phyloP scores from a whole-genome alignment of 2,113 vertebrate species.

The Rafetus swinhoei region DNA sequence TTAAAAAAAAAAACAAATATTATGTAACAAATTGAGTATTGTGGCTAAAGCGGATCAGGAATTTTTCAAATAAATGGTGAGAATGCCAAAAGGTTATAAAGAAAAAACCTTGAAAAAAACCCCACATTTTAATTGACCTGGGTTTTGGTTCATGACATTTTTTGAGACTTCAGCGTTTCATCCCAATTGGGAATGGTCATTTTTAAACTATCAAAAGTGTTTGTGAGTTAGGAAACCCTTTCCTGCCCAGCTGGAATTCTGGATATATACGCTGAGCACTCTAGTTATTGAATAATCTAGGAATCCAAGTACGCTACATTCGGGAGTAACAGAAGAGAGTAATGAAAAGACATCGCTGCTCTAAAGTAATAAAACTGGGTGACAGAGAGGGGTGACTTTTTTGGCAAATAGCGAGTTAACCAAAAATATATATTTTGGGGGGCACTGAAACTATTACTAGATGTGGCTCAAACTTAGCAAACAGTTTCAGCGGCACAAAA shows the following conservation, averaged over 20 bases:
- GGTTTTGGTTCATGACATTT: not conserved
- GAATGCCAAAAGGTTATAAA: not conserved
- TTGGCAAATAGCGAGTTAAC: not conserved
- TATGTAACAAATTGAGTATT: not conserved
- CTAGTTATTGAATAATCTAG: not conserved
- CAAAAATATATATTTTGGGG: not conserved
- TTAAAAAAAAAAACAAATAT: not conserved
- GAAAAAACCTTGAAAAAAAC: not conserved
- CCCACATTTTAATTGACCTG: not conserved
- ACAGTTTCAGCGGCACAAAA: not conserved
- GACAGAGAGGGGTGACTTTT: not conserved
- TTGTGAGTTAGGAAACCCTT: not conserved
- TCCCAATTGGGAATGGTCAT: too few species aligned
- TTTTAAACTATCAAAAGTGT: not conserved
- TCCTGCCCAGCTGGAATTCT: not conserved
- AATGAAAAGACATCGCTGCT: not conserved
- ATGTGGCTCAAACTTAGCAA: not conserved
- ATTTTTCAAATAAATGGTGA: not conserved
- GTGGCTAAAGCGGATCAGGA: not conserved
- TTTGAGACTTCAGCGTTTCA: not conserved
- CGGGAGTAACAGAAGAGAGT: too few species aligned
- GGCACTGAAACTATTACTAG: not conserved
- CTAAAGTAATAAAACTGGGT: not conserved
- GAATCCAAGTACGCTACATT: not conserved
- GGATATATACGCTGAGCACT: not conserved